These are phyloP conservation scores for Herminia tarsipennalis DNA, from an alignment of 2,888 invertebrate genomes.

Conservation along the genomic window DNA sequence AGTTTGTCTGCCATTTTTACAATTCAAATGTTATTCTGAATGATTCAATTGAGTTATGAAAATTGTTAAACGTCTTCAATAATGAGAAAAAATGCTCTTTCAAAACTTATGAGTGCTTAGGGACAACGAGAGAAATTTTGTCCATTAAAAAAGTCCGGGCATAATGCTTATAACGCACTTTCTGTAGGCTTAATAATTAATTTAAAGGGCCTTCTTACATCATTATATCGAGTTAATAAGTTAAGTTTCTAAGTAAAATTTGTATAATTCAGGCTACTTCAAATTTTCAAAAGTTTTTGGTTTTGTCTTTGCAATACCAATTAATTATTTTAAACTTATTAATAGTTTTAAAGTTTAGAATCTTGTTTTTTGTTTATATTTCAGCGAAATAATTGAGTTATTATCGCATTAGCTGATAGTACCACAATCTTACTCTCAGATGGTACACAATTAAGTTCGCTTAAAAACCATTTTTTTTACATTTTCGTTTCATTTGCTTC, in stretches of 20 bases:
- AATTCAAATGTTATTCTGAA: too few relatives aligned
- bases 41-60: neutral
- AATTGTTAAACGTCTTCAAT: slow-evolving; percentile 8
- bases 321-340: neutral
- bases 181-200: slow-evolving; percentile 45
- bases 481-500: too few relatives aligned
- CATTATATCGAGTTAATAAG: slow-evolving; percentile 36
- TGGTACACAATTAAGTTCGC: too few relatives aligned
- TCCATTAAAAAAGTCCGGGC: slow-evolving; percentile 40
- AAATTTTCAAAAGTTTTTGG: neutral
- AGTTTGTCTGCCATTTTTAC: too few relatives aligned
- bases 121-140: slow-evolving; percentile 34
- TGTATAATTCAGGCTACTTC: neutral
- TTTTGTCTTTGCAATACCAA: neutral
- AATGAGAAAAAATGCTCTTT: slow-evolving; percentile 11
- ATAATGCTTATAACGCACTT: slow-evolving; percentile 39
- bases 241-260: slow-evolving; percentile 18
- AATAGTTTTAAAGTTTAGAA: too few relatives aligned
- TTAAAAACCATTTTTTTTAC: too few relatives aligned
- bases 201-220: slow-evolving; percentile 32
- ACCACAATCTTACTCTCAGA: too few relatives aligned
- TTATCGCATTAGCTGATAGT: too few relatives aligned
- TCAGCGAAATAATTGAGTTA: too few relatives aligned
- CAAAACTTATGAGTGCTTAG: slow-evolving; percentile 32
- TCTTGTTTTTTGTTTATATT: too few relatives aligned